These are phyloP conservation scores for Cerastis rubricosa DNA, from an alignment of 2,888 invertebrate genomes.

Conservation along the genomic window DNA sequence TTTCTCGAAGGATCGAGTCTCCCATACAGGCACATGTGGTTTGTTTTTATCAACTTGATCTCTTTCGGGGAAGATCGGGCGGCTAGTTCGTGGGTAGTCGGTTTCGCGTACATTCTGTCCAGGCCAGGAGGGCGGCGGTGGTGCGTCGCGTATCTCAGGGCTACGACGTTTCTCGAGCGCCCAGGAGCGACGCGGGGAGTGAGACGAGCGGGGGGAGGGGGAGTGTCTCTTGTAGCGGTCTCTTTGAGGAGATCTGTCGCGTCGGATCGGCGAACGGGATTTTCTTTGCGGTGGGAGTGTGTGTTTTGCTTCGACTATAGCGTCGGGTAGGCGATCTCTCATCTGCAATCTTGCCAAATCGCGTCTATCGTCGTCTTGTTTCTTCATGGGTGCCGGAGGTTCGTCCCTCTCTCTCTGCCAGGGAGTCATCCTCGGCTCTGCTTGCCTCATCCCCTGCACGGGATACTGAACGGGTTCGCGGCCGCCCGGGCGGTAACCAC, in stretches of 20 bases:
- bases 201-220: slow-evolving; percentile 77
- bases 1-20: slow-evolving; percentile 50
- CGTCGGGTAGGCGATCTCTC: slow-evolving; percentile 65
- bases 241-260: slow-evolving; percentile 80
- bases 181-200: slow-evolving; percentile 86
- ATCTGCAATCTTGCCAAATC: slow-evolving; percentile 54
- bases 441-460: slow-evolving; percentile 65
- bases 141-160: slow-evolving; percentile 78
- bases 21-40: slow-evolving; percentile 65
- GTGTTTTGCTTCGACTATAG: slow-evolving; percentile 42
- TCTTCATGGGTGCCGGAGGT: slow-evolving; percentile 66
- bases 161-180: slow-evolving; percentile 84
- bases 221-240: slow-evolving; percentile 82
- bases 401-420: slow-evolving; percentile 80
- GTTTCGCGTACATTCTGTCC: slow-evolving; percentile 70
- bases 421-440: slow-evolving; percentile 63
- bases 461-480: slow-evolving; percentile 76
- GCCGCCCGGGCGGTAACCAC: slow-evolving; percentile 80
- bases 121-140: slow-evolving; percentile 85
- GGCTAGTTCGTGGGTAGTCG: slow-evolving; percentile 55
- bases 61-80: slow-evolving; percentile 67
- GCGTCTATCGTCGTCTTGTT: slow-evolving; percentile 76
- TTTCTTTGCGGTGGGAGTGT: slow-evolving; percentile 59
- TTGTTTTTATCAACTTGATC: slow-evolving; percentile 53
- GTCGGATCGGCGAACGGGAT: slow-evolving; percentile 80